Conservation (phyloP, 2,113 vertebrate genomes). For the Etheostoma spectabile region DNA sequence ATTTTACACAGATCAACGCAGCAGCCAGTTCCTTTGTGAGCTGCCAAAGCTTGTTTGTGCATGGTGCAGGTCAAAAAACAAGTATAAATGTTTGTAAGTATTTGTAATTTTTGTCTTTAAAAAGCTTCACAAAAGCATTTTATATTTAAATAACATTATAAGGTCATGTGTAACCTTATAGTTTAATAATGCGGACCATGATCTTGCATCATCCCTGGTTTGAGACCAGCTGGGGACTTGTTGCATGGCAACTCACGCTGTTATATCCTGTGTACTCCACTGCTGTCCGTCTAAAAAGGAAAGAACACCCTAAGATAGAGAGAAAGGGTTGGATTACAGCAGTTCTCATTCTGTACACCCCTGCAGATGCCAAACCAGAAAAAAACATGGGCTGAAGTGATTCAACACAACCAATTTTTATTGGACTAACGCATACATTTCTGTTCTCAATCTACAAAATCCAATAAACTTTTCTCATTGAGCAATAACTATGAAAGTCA, state of each 20-base stretch:
- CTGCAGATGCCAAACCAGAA: background rate
- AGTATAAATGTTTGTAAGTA: background rate
- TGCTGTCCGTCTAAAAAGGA: background rate
- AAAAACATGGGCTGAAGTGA: background rate
- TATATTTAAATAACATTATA: too few relatives aligned
- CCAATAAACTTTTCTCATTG: background rate
- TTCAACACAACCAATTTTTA: background rate
- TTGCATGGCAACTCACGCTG: background rate
- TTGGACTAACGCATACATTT: background rate
- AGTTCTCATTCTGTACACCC: background rate
- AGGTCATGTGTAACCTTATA: too few relatives aligned
- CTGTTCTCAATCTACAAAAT: background rate
- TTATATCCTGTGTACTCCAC: background rate
- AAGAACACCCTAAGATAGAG: background rate
- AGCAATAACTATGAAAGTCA: slow-evolving; percentile 3
- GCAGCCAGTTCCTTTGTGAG: background rate
- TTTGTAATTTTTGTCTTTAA: background rate
- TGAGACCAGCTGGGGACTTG: background rate
- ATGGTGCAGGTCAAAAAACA: slow-evolving; percentile 15
- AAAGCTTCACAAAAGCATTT: too few relatives aligned
- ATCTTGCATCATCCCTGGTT: background rate
- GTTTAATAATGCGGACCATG: background rate
- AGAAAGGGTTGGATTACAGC: background rate
- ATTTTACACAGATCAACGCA: slow-evolving; percentile 14
- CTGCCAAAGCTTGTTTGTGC: background rate